Evolutionary conservation across 2,888 invertebrate genomes (phyloP), one percentile per base, ranked within the genome.

Genomic region (Apodemia mormo): DNA sequence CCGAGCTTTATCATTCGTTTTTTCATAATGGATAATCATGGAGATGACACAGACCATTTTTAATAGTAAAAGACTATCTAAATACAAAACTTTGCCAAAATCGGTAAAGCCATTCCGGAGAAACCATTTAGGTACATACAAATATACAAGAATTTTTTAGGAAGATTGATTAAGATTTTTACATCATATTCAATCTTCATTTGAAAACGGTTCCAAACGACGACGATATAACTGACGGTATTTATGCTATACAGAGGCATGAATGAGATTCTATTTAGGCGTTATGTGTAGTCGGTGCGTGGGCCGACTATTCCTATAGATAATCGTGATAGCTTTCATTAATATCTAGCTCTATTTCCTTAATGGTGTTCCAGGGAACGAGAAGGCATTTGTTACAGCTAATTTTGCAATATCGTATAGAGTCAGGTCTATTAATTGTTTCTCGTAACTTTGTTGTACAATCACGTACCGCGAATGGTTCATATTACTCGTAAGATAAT

Each of bases 321-420:
- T 82, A 80, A 79, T 80, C 76, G 75, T 74, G 78, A 79, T 75
- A 76, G 74, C 72, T 71, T 74, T 77, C 78, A 81, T 83, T 82
- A 80, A 83, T 82, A 79, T 77, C 76, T 74, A 75, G 74, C 77
- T 75, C 75, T 74, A 77, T 77, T 79, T 78, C 75, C 77, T 78
- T 82, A 82, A 83, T 81, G 80, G 80, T 76, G 76, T 76, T 68
- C 54, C 70, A 70, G 58, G 71, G 70, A 73, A 78, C 74, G 70
- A 73, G 74, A 65, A 71, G 68, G 71, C 72, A 78, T 78, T 75
- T 72, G 73, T 70, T 74, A 70, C 64, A 74, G 72, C 72, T 76
- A 76, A 77, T 77, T 77, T 74, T 58, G 74, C 73, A 73, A 74
- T 76, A 76, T 71, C 70, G 68, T 58, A 68, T 70, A 65, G 12